Percentiles rank a stretch among this genome's conserved stretches.
Evolutionary conservation across 2,113 vertebrate genomes (phyloP).

Genomic region (Myiopsitta monachus): DNA sequence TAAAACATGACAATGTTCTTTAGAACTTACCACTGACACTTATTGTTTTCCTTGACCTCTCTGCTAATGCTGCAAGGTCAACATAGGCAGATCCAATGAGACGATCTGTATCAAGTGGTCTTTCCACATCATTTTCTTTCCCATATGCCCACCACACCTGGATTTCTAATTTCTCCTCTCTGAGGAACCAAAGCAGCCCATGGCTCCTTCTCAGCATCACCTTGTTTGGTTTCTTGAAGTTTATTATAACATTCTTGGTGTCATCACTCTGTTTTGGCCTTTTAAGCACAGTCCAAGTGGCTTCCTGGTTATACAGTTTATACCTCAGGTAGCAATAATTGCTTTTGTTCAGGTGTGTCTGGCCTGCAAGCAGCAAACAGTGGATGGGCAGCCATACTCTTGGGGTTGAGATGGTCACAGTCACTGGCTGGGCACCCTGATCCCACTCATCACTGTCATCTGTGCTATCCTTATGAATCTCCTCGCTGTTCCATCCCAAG

Average conservation of each 20-base stretch:
- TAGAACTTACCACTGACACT: conserved; percentile 85
- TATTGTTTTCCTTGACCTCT: conserved; percentile 64
- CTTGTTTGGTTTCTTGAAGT: conserved; percentile 76
- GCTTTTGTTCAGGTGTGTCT: conserved; percentile 72
- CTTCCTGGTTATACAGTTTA: conserved; percentile 82
- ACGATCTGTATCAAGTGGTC: conserved; percentile 85
- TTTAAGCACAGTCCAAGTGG: conserved; percentile 81
- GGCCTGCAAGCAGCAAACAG: conserved; percentile 81
- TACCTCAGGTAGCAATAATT: conserved; percentile 91
- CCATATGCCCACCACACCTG: conserved; percentile 90
- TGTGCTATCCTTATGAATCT: not conserved
- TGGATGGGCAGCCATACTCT: conserved; percentile 85
- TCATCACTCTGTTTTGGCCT: conserved; percentile 74
- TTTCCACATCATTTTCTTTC: conserved; percentile 73
- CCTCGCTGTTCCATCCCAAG: conserved; percentile 80
- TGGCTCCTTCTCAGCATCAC: conserved; percentile 76
- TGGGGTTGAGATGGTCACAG: conserved; percentile 79
- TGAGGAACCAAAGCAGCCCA: conserved; percentile 89
- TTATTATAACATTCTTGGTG: conserved; percentile 67
- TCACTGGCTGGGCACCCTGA: not conserved
- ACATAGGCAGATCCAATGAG: conserved; percentile 91
- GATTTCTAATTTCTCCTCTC: conserved; percentile 89
- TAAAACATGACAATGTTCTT: not conserved
- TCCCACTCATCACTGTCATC: conserved; percentile 27
- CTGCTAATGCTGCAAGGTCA: conserved; percentile 78